phyloP scores from a whole-genome alignment of 2,888 invertebrate species.

The Neoitamus cyanurus region DNA sequence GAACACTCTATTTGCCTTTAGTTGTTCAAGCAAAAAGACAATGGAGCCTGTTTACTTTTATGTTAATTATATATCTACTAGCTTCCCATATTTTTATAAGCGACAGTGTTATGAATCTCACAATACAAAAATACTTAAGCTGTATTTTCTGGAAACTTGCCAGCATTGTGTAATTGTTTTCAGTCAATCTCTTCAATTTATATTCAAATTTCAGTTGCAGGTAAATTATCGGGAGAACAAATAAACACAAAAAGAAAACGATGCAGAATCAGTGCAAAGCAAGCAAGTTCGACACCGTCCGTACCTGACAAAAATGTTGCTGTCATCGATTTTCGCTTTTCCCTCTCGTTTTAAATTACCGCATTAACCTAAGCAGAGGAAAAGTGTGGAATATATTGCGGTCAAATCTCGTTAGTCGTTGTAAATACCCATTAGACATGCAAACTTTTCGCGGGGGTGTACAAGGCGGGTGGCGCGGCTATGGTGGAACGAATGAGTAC shows the following conservation, averaged over 20 bases:
- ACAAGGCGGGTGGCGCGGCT: background rate
- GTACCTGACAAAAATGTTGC: background rate
- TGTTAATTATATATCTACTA: no score
- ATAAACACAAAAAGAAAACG: background rate
- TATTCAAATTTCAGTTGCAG: no score
- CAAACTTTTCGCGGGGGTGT: constrained; percentile 13
- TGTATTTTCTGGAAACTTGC: no score
- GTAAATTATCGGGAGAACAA: no score
- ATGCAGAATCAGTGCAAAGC: background rate
- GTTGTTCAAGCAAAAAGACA: no score
- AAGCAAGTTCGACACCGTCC: background rate
- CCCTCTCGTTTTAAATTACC: constrained; percentile 28
- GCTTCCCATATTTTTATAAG: no score
- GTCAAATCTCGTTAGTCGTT: constrained; percentile 42
- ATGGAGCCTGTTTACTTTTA: no score
- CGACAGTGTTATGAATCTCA: no score
- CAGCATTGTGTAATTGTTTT: no score
- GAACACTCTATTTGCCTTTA: no score
- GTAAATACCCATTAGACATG: constrained; percentile 39
- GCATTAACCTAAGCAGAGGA: constrained; percentile 35
- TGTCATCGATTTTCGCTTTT: constrained; percentile 33
- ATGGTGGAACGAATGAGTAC: background rate
- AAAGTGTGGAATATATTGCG: constrained; percentile 39
- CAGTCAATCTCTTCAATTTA: no score
- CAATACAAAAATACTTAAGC: no score